Evolutionary conservation across 2,113 vertebrate genomes (phyloP), one percentile per base, ranked within the genome.

Genomic region (Scalopus aquaticus): DNA sequence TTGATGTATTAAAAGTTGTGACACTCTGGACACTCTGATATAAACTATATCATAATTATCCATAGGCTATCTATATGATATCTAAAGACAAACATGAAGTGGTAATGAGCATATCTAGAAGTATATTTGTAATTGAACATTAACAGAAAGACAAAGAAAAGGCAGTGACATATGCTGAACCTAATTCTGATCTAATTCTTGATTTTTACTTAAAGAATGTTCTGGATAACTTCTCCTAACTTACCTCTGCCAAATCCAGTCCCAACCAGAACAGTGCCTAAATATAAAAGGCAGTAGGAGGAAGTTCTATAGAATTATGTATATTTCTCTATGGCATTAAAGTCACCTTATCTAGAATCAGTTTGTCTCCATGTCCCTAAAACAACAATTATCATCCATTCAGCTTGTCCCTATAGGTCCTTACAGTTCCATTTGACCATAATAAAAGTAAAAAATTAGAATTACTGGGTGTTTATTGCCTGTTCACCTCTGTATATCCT

Each of bases 121-220:
- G 13, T 96, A 64, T 81, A 73, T 95, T 91, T 97, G n/a, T 46
- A 60, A 42, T 79, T 93, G 94, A 92, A 96, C 91, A 85, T 95
- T 93, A 92, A 89, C 0, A 77, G 60, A 76, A 77, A 80, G 54
- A 54, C 6, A 49, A 6, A 9, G 37, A 81, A 32, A n/a, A 42
- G 77, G 35, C 4, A 35, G 64, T 39, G 2, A 28, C 7, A 62
- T 39, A 16, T 28, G 19, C 30, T 73, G 35, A 81, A 58, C 65
- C 19, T n/a, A n/a, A n/a, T n/a, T n/a, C n/a, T 39, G 90, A 51
- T 60, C 35, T 81, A 65, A 74, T 73, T 67, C 5, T 73, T 62
- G 6, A 6, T 77, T 78, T 81, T 87, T 92, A 51, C 42, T 67
- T 70, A 83, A 77, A 77, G 10, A 77, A 67, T 77, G 28, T 37